These are phyloP conservation scores for Cnemophilus loriae DNA, from an alignment of 2,113 vertebrate species.

Conservation along the genomic window DNA sequence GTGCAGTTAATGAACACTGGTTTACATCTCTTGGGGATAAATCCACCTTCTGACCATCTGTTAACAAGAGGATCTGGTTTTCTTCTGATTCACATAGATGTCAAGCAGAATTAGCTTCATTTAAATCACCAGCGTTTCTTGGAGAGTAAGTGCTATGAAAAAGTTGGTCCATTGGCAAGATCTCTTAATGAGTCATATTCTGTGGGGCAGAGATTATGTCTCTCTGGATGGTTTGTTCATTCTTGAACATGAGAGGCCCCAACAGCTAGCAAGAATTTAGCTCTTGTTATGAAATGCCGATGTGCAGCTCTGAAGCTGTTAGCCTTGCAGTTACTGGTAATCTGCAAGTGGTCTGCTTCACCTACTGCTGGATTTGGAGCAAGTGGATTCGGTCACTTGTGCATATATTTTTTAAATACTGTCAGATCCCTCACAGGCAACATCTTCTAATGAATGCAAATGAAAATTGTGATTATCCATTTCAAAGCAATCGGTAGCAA, in stretches of 20 bases:
- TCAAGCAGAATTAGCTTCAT: not conserved
- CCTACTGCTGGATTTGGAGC: not conserved
- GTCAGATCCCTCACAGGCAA: not conserved
- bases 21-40: not conserved
- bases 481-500: not conserved
- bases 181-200: not conserved
- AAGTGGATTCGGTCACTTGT: not conserved
- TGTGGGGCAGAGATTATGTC: not conserved
- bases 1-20: not conserved
- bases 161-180: not conserved
- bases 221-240: not conserved
- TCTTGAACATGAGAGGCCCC: not conserved
- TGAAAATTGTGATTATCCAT: not conserved
- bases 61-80: not conserved
- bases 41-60: not conserved
- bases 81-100: not conserved
- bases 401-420: not conserved
- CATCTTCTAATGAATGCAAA: conserved; percentile 18
- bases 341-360: not conserved
- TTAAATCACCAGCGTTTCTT: not conserved
- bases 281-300: not conserved
- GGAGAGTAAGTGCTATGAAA: not conserved
- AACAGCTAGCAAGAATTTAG: not conserved
- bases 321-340: not conserved
- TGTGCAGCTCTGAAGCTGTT: not conserved